Percentiles rank a stretch among this genome's conserved stretches.
These are phyloP conservation scores for Psammodynastes pulverulentus DNA, from an alignment of 2,113 vertebrate species.

Conservation along the genomic window DNA sequence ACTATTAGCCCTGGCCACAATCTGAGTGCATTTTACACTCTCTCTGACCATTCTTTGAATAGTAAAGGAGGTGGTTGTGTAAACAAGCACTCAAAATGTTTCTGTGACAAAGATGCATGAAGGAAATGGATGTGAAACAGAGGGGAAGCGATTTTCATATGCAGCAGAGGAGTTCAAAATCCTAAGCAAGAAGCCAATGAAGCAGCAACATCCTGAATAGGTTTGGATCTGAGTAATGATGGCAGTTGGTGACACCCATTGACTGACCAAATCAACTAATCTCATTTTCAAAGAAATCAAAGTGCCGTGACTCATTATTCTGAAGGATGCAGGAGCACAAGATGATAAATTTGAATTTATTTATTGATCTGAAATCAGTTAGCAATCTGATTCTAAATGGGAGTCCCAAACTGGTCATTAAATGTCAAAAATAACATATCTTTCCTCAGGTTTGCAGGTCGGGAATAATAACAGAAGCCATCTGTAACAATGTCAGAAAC, in stretches of 20 bases:
- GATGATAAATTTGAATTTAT: too few relatives aligned
- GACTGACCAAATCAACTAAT: neutral
- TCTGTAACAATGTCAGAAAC: constrained; percentile 17
- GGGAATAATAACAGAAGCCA: neutral
- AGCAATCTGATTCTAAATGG: neutral
- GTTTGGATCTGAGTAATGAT: neutral
- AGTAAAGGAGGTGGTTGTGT: neutral
- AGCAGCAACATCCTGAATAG: neutral
- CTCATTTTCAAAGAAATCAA: neutral
- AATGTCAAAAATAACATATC: neutral
- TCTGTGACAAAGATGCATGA: neutral
- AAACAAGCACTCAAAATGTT: neutral
- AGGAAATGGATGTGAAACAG: neutral
- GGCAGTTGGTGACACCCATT: neutral
- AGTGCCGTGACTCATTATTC: neutral
- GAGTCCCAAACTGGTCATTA: neutral
- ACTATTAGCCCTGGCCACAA: neutral
- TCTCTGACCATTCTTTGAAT: neutral
- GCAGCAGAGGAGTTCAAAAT: neutral
- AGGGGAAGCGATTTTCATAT: neutral
- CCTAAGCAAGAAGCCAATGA: neutral
- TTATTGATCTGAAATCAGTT: neutral
- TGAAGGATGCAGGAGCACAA: neutral
- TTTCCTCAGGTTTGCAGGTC: neutral
- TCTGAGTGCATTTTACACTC: neutral